A percentile compares a stretch with the other conserved stretches of the same genome.
phyloP scores from a whole-genome alignment of 2,888 invertebrate species.

The Smittia sp. region DNA sequence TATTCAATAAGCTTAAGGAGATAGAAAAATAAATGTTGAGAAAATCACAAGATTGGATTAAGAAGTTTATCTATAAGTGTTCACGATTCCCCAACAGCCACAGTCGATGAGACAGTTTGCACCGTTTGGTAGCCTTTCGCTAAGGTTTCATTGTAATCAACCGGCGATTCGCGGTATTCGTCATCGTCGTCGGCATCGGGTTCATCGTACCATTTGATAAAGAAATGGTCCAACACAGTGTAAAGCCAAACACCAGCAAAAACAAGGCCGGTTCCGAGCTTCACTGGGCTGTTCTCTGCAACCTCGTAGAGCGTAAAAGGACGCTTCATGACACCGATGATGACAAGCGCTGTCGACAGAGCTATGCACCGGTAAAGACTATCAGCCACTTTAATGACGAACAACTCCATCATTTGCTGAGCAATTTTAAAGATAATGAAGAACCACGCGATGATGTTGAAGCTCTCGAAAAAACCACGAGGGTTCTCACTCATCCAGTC shows the following conservation, averaged over 20 bases:
- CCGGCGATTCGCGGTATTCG: not conserved
- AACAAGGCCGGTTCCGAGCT: not conserved
- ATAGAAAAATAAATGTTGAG: not conserved
- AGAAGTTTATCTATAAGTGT: too few species aligned
- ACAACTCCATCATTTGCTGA: constrained; percentile 17
- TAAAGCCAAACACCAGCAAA: constrained; percentile 23
- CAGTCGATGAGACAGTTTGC: constrained; percentile 1
- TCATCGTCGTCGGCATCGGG: not conserved
- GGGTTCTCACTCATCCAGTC: not conserved
- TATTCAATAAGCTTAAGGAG: not conserved
- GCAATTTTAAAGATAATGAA: constrained; percentile 20
- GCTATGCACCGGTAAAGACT: not conserved
- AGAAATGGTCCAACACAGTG: not conserved
- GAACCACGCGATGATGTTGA: constrained; percentile 32
- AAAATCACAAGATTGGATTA: not conserved
- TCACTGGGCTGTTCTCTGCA: not conserved
- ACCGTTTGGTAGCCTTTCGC: constrained; percentile 6
- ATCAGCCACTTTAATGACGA: constrained; percentile 27
- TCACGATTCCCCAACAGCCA: not conserved
- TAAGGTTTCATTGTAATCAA: constrained; percentile 14
- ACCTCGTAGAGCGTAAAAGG: not conserved
- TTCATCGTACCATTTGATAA: not conserved
- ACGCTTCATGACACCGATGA: constrained; percentile 18
- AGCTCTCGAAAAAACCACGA: constrained; percentile 22
- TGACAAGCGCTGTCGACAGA: not conserved